A percentile compares a stretch with the other conserved stretches of the same genome.
Conservation (phyloP, 2,888 invertebrate genomes). For the Tineola bisselliella region DNA sequence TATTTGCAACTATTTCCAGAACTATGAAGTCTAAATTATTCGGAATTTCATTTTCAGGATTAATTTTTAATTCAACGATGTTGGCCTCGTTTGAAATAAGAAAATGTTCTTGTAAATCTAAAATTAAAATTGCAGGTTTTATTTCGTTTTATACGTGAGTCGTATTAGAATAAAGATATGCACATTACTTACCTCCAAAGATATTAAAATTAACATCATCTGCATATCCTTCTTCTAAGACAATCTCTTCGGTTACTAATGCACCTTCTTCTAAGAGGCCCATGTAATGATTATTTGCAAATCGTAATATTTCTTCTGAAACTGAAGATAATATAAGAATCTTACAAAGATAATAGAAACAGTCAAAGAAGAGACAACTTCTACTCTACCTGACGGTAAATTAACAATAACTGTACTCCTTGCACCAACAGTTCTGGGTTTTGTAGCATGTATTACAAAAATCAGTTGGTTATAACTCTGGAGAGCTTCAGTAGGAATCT, state of each 20-base stretch:
- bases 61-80: constrained; percentile 19
- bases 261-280: not conserved
- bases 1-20: constrained; percentile 37
- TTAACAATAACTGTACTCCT: constrained; percentile 34
- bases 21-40: constrained; percentile 26
- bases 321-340: constrained; percentile 14
- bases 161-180: not conserved
- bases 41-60: constrained; percentile 30
- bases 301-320: constrained; percentile 36
- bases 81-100: constrained; percentile 19
- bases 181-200: constrained; percentile 34
- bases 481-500: constrained; percentile 32
- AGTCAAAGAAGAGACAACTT: not conserved
- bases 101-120: constrained; percentile 34
- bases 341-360: too few species aligned
- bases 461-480: constrained; percentile 25
- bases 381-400: constrained; percentile 41
- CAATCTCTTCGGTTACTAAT: constrained; percentile 38
- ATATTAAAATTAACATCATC: constrained; percentile 30
- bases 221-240: constrained; percentile 30
- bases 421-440: constrained; percentile 42
- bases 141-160: constrained; percentile 4
- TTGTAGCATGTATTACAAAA: constrained; percentile 32
- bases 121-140: constrained; percentile 19
- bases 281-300: not conserved